These are phyloP conservation scores for Tipula lateralis DNA, from an alignment of 2,888 invertebrate species.

Conservation along the genomic window DNA sequence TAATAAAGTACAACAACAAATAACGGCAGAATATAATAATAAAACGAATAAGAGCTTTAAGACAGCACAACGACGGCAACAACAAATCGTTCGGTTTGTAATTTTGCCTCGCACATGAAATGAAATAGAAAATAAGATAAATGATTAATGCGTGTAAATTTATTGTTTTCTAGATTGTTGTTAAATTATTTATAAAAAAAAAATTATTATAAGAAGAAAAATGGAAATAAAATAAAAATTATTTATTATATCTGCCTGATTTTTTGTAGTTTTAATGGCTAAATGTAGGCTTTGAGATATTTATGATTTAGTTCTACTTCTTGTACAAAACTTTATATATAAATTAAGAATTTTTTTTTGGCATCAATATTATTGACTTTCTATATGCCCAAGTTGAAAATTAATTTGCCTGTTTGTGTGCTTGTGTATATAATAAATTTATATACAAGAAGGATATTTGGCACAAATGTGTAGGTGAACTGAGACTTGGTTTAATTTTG, in stretches of 20 bases:
- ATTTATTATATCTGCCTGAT: not conserved
- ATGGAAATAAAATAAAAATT: not conserved
- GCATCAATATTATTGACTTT: conserved; percentile 7
- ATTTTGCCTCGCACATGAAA: conserved; percentile 19
- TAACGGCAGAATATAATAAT: conserved; percentile 7
- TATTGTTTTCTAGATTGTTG: conserved; percentile 28
- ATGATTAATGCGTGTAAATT: conserved; percentile 29
- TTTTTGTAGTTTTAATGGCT: conserved; percentile 24
- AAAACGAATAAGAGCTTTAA: conserved; percentile 14
- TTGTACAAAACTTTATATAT: not conserved
- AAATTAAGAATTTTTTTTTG: not conserved
- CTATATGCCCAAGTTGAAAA: not conserved
- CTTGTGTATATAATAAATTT: not conserved
- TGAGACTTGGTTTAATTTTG: not conserved
- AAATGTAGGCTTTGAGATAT: conserved; percentile 24
- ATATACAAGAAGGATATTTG: not conserved
- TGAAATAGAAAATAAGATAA: conserved; percentile 28
- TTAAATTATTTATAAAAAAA: conserved; percentile 20
- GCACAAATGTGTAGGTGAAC: not conserved
- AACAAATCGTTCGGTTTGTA: not conserved
- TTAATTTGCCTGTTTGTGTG: not conserved
- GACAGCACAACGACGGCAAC: not conserved
- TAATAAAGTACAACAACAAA: not conserved
- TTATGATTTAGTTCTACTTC: conserved; percentile 24
- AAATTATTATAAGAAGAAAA: not conserved